These are phyloP conservation scores for Sebastes itinus DNA, from an alignment of 2,797 vertebrate species.

Conservation along the genomic window DNA sequence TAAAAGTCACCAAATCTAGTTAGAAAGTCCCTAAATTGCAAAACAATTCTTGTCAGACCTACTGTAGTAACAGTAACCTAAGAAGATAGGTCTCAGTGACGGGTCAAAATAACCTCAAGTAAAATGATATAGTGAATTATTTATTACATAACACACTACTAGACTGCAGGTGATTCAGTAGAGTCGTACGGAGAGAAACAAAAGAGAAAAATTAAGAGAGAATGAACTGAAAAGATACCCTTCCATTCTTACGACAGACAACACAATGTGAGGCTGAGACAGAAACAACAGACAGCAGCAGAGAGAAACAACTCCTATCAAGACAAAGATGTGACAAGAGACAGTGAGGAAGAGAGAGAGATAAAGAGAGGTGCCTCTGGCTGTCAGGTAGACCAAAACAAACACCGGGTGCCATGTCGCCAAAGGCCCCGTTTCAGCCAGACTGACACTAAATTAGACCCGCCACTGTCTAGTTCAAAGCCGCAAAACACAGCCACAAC, in stretches of 20 bases:
- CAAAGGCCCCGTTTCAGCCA: conserved; percentile 29
- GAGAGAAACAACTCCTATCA: conserved; percentile 6
- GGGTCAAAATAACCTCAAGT: background rate
- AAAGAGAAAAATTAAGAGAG: background rate
- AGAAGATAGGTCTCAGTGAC: background rate
- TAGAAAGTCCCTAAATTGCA: background rate
- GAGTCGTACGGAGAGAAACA: background rate
- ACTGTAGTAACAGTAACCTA: background rate
- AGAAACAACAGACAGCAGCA: conserved; percentile 22
- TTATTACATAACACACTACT: background rate
- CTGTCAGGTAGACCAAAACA: conserved; percentile 59
- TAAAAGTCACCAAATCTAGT: background rate
- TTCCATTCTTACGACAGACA: background rate
- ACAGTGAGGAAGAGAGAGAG: conserved; percentile 2
- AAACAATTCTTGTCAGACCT: background rate
- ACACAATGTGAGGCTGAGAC: background rate
- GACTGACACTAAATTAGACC: conserved; percentile 55
- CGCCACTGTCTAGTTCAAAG: conserved; percentile 46
- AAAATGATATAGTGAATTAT: background rate
- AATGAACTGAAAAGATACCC: background rate
- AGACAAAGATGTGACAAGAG: conserved; percentile 31
- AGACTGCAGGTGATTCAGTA: background rate
- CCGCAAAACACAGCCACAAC: conserved; percentile 35
- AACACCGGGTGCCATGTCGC: conserved; percentile 46
- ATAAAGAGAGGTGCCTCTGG: conserved; percentile 43